Evolutionary conservation across 2,113 vertebrate genomes (phyloP).

Genomic region (Erpornis zantholeuca): DNA sequence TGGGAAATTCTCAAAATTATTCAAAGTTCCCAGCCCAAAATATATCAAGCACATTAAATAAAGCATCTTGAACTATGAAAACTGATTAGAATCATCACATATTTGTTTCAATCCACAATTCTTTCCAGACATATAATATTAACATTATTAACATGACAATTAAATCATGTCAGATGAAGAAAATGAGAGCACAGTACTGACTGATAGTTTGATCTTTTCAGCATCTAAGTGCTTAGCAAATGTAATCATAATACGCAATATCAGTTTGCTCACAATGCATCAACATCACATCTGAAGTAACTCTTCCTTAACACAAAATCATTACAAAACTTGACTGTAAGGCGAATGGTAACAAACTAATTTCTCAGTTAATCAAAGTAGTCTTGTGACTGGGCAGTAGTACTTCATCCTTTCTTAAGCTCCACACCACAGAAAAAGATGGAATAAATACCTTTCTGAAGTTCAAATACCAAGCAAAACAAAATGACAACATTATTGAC

Average conservation of each 20-base stretch:
- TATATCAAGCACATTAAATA: background rate
- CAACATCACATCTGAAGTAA: background rate
- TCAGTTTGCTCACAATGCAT: background rate
- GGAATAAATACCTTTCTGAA: background rate
- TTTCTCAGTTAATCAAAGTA: background rate
- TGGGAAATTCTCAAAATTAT: background rate
- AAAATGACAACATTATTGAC: background rate
- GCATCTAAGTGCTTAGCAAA: background rate
- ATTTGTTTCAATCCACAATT: background rate
- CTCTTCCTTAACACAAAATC: background rate
- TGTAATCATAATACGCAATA: background rate
- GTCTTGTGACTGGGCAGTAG: background rate
- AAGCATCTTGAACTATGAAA: background rate
- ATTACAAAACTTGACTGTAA: background rate
- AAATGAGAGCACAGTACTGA: background rate
- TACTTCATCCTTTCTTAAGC: background rate
- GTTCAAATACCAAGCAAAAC: background rate
- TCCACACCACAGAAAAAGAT: background rate
- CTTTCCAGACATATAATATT: background rate
- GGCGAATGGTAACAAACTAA: background rate
- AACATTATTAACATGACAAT: background rate
- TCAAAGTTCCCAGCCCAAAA: background rate
- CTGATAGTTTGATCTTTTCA: background rate
- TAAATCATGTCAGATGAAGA: background rate
- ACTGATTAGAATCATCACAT: background rate